phyloP scores from a whole-genome alignment of 1,140 invertebrate genomes.

The Lycorma delicatula region DNA sequence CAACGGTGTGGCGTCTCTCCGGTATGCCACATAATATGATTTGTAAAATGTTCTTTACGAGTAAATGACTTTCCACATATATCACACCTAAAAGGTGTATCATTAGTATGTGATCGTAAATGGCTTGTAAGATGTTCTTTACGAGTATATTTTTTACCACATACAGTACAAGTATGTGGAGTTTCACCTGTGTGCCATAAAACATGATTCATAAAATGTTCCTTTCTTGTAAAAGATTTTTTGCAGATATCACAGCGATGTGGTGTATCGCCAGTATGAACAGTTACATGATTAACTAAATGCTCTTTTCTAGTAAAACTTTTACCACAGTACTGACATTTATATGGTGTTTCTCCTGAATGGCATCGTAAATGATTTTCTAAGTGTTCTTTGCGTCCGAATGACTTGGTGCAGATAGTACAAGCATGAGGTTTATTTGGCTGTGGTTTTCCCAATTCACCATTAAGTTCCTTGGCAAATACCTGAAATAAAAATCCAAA shows the following conservation, averaged over 20 bases:
- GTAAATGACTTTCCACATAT: conserved; percentile 51
- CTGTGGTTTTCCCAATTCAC: conserved; percentile 9
- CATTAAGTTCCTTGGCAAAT: conserved; percentile 26
- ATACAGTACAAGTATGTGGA: conserved; percentile 40
- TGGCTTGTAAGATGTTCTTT: conserved; percentile 69
- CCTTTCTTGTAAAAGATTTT: conserved; percentile 54
- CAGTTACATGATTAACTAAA: conserved; percentile 55
- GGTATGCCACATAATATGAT: conserved; percentile 30
- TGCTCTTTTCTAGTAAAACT: conserved; percentile 60
- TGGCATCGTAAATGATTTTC: conserved; percentile 59
- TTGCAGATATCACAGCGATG: conserved; percentile 64
- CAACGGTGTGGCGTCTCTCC: conserved; percentile 67
- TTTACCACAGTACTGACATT: conserved; percentile 55
- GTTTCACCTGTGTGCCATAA: conserved; percentile 48
- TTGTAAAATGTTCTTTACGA: conserved; percentile 33
- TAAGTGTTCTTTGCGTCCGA: conserved; percentile 53
- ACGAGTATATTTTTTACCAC: conserved; percentile 67
- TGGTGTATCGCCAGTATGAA: conserved; percentile 62
- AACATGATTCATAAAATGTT: conserved; percentile 54
- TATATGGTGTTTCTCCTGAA: conserved; percentile 61
- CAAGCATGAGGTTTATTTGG: conserved; percentile 44
- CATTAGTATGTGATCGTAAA: conserved; percentile 58
- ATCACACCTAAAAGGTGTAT: conserved; percentile 62
- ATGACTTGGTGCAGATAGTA: conserved; percentile 50
- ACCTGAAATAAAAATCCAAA: conserved; percentile 16